These are phyloP conservation scores for Crypturellus tataupa DNA, from an alignment of 2,797 vertebrate genomes.

Conservation along the genomic window DNA sequence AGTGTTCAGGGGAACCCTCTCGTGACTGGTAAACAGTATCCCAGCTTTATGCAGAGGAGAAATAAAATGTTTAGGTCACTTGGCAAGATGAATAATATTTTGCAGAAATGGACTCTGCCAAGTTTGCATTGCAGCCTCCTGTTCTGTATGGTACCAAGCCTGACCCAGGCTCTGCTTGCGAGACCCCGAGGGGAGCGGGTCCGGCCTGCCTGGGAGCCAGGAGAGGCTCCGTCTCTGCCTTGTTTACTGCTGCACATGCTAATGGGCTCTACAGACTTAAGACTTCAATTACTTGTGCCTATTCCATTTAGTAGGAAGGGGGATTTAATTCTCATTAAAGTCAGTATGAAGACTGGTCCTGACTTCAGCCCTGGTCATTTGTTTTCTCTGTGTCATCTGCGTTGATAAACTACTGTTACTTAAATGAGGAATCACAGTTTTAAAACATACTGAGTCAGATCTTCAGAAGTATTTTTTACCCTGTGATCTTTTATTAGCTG, in stretches of 20 bases:
- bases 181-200: neutral
- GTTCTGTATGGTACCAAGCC: neutral
- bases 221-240: neutral
- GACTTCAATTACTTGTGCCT: slow-evolving; percentile 36
- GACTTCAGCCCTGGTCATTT: neutral
- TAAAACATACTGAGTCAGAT: neutral
- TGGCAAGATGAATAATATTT: neutral
- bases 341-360: neutral
- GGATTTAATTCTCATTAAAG: slow-evolving; percentile 47
- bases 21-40: neutral
- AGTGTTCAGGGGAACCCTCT: neutral
- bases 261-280: slow-evolving; percentile 40
- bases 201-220: neutral
- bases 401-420: neutral
- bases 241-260: slow-evolving; percentile 40
- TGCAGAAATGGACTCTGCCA: neutral
- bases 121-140: neutral
- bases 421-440: neutral
- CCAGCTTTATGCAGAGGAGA: neutral
- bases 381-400: slow-evolving; percentile 7
- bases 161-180: neutral
- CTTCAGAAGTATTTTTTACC: neutral
- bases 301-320: slow-evolving; percentile 24
- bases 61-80: neutral
- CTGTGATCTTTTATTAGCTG: neutral